phyloP scores from a whole-genome alignment of 2,113 vertebrate genomes.

The Charina bottae region DNA sequence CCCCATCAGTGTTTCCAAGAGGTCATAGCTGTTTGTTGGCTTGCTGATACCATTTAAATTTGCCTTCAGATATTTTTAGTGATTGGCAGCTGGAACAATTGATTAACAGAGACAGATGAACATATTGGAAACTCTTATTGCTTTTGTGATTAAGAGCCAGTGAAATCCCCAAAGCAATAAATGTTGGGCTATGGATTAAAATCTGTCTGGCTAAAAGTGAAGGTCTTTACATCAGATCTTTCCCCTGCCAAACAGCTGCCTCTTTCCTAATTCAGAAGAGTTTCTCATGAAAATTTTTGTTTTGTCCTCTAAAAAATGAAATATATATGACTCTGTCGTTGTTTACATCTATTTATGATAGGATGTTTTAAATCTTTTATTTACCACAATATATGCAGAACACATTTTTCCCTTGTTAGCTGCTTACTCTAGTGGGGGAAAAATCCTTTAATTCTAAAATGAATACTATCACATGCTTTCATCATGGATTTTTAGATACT shows the following conservation, averaged over 20 bases:
- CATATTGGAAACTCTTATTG: slow-evolving; percentile 65
- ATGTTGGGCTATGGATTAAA: slow-evolving; percentile 52
- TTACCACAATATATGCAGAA: not conserved
- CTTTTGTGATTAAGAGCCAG: slow-evolving; percentile 66
- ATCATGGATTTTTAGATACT: not conserved
- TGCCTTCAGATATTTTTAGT: slow-evolving; percentile 44
- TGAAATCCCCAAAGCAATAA: slow-evolving; percentile 56
- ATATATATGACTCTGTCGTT: not conserved
- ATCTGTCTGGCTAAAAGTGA: slow-evolving; percentile 19
- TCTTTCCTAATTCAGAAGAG: not conserved
- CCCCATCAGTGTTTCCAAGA: slow-evolving; percentile 2
- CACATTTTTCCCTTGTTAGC: not conserved
- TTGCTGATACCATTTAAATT: slow-evolving; percentile 51
- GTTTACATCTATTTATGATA: not conserved
- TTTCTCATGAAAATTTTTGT: not conserved
- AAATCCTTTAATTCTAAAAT: not conserved
- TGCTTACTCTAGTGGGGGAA: not conserved
- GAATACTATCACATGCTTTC: not conserved
- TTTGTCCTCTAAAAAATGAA: slow-evolving; percentile 8
- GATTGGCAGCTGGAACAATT: slow-evolving; percentile 68
- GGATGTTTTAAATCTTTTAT: not conserved
- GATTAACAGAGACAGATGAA: slow-evolving; percentile 65
- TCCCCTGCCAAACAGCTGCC: not conserved
- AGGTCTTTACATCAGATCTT: slow-evolving; percentile 12
- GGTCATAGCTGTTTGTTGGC: slow-evolving; percentile 48